Evolutionary conservation across 1,140 invertebrate genomes (phyloP).

Genomic region (Globodera ellingtonae): DNA sequence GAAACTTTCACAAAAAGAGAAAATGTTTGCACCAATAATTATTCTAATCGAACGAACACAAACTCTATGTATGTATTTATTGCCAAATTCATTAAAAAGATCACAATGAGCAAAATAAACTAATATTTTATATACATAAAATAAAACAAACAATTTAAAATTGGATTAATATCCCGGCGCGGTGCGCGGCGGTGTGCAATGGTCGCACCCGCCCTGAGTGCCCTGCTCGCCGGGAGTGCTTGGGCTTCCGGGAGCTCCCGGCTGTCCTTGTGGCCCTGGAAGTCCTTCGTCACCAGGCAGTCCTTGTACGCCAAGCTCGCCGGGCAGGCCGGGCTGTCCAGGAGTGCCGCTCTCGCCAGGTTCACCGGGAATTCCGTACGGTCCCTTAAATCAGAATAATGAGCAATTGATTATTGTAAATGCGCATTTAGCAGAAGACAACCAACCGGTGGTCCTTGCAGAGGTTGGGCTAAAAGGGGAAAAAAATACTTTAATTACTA

Average conservation of each 20-base stretch:
- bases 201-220: conserved; percentile 13
- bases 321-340: conserved; percentile 2
- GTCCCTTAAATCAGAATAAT: conserved; percentile 1
- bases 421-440: not conserved
- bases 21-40: too few relatives aligned
- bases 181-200: conserved; percentile 25
- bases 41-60: too few relatives aligned
- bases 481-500: not conserved
- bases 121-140: not conserved
- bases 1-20: too few relatives aligned
- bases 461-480: conserved; percentile 27
- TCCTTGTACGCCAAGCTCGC: conserved; percentile 15
- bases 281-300: conserved; percentile 18
- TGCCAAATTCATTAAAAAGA: too few relatives aligned
- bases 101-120: too few relatives aligned
- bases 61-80: too few relatives aligned
- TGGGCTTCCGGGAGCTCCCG: conserved; percentile 1
- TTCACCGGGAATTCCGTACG: conserved; percentile 9
- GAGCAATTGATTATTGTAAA: not conserved
- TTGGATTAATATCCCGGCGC: conserved; percentile 27
- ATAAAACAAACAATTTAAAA: not conserved
- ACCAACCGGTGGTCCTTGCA: conserved; percentile 36
- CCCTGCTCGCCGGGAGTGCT: not conserved
- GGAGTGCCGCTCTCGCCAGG: conserved; percentile 13
- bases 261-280: conserved; percentile 11